Base-by-base conservation (phyloP, 2,888 invertebrate genomes). In the Leptothorax acervorum region DNA sequence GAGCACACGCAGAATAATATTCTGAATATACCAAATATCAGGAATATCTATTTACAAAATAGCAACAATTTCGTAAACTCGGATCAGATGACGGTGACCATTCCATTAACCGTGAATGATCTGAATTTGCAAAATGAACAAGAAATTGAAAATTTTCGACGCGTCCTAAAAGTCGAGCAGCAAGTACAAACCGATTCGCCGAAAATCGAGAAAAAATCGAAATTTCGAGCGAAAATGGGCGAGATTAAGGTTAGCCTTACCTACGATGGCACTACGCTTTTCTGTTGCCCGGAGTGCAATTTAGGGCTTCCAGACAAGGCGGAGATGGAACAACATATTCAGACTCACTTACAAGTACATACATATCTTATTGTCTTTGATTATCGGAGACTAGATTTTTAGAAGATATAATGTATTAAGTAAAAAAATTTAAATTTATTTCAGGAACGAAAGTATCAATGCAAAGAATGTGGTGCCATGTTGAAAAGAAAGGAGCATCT, bases 401-500 rank as follows among this genome's bases (percentile, higher is more conserved):
- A 63, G 48, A 75, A 45, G 35, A 42, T n/a, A 60, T 48, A 2
- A 48, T 53, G n/a, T n/a, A 39, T 0, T 51, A n/a, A 68, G 2
- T 42, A 9, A 28, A 35, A 35, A 60, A 76, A 12, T 62, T 74
- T 45, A 0, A 18, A 12, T 42, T 82, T 88, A n/a, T 86, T 91
- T 8, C 74, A 95, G 92, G 95, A 95, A 85, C 93, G 95, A 65
- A 95, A 95, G 83, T 95, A 95, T 85, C 95, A 95, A 63, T 96
- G 95, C 85, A 95, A 95, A 84, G 95, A 95, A 84, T 96, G 96
- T 83, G 95, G 95, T 2, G 95, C 95, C 6, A 95, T 95, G 91
- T 91, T 96, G n/a, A 96, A 95, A 86, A 93, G 95, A 12, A 95
- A 95, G 85, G 95, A 95, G 83, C 95, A 95, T 84, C 88, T 95